Evolutionary conservation across 2,888 invertebrate species (phyloP).

Genomic region (Euclidia mi): DNA sequence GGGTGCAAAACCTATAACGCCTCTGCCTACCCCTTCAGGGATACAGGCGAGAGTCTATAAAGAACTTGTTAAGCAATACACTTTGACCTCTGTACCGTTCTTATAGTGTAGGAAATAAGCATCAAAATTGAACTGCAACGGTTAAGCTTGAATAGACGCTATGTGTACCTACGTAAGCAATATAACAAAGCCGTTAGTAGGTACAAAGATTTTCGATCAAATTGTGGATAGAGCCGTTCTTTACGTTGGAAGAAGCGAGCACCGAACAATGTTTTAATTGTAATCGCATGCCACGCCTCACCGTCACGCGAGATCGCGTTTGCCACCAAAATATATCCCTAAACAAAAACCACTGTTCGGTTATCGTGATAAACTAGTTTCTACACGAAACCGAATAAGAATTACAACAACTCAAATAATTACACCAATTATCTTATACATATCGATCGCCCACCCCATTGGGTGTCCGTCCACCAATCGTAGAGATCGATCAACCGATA

Average conservation of each 20-base stretch:
- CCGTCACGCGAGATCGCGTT: slow-evolving; percentile 89
- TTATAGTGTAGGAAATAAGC: no score
- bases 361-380: slow-evolving; percentile 64
- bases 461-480: slow-evolving; percentile 63
- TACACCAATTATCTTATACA: slow-evolving; percentile 44
- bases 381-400: slow-evolving; percentile 56
- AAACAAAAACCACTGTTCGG: slow-evolving; percentile 59
- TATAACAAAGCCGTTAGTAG: slow-evolving; percentile 17
- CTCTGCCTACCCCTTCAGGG: no score
- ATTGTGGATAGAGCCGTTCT: slow-evolving; percentile 56
- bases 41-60: no score
- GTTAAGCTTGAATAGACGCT: no score
- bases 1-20: no score
- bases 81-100: no score
- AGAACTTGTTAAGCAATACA: no score
- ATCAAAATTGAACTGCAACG: no score
- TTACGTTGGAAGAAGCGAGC: slow-evolving; percentile 53
- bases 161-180: slow-evolving; percentile 19
- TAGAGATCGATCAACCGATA: slow-evolving; percentile 54
- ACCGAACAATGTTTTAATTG: slow-evolving; percentile 84
- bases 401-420: slow-evolving; percentile 39
- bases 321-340: slow-evolving; percentile 52
- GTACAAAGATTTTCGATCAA: slow-evolving; percentile 61
- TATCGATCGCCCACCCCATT: slow-evolving; percentile 70
- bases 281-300: slow-evolving; percentile 83